Percentiles rank a stretch among this genome's conserved stretches.
phyloP scores from a whole-genome alignment of 2,113 vertebrate species.

The Benitochromis conjunctus region DNA sequence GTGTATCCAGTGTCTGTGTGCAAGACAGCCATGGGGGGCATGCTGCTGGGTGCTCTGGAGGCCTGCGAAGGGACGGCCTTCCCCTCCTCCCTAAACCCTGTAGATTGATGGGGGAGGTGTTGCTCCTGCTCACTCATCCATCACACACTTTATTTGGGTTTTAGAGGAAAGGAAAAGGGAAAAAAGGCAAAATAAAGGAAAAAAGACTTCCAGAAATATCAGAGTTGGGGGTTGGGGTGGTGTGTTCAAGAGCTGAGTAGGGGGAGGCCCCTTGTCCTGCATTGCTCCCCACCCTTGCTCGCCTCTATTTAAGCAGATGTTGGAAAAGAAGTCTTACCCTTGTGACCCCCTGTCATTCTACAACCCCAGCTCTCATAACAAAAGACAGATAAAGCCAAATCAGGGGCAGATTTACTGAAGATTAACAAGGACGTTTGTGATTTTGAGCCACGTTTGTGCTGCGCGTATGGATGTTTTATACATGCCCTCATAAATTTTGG shows the following conservation, averaged over 20 bases:
- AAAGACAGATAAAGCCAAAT: conserved; percentile 70
- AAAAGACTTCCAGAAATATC: conserved; percentile 73
- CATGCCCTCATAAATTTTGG: neutral
- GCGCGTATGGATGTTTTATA: neutral
- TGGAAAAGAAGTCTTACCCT: conserved; percentile 68
- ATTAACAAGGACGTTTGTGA: conserved; percentile 62
- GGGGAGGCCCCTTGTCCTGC: conserved; percentile 46
- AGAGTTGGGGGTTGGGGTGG: conserved; percentile 50
- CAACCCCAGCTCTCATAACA: conserved; percentile 55
- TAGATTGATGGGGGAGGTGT: conserved; percentile 77
- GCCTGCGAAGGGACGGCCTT: conserved; percentile 52
- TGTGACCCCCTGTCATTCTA: conserved; percentile 55
- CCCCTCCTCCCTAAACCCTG: conserved; percentile 25
- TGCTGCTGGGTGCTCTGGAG: conserved; percentile 36
- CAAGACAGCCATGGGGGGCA: conserved; percentile 31
- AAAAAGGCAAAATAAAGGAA: conserved; percentile 54
- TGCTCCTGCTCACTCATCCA: conserved; percentile 74
- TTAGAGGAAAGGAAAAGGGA: conserved; percentile 65
- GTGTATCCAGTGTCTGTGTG: conserved; percentile 33
- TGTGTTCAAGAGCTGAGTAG: conserved; percentile 45
- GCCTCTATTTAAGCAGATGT: conserved; percentile 53
- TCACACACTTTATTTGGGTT: conserved; percentile 78
- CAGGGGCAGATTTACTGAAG: conserved; percentile 49
- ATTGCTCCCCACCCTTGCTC: neutral
- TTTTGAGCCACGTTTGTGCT: neutral